Percentiles rank a stretch among this genome's conserved stretches.
phyloP scores from a whole-genome alignment of 2,113 vertebrate species.

The Grantiella picta region DNA sequence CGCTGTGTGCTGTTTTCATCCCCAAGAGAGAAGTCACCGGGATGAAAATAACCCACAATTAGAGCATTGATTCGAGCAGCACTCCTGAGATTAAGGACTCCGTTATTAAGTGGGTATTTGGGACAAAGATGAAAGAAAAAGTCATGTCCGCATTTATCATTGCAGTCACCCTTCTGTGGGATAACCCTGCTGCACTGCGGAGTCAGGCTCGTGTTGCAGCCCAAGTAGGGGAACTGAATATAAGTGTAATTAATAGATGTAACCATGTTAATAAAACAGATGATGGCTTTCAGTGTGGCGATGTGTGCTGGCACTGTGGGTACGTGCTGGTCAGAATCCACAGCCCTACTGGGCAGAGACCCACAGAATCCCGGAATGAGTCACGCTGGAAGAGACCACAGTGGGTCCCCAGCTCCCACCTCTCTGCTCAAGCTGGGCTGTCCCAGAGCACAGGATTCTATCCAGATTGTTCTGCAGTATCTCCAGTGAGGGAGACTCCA shows the following conservation, averaged over 20 bases:
- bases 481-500: too few relatives aligned
- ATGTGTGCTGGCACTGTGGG: accelerated
- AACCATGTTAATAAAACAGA: neutral
- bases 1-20: accelerated
- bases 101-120: neutral
- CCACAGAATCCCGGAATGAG: neutral
- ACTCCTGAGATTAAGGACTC: neutral
- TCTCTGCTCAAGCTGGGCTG: neutral
- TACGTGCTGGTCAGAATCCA: accelerated
- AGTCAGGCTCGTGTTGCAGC: too few relatives aligned
- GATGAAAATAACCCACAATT: slow-evolving; percentile 17
- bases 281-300: accelerated
- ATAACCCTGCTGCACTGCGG: accelerated
- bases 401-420: neutral
- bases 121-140: neutral
- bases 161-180: neutral
- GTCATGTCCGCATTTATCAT: neutral
- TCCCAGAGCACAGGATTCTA: neutral
- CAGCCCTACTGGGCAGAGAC: accelerated
- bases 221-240: accelerated
- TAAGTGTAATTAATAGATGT: neutral
- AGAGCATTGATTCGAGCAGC: neutral
- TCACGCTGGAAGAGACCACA: neutral
- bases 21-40: neutral
- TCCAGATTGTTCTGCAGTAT: neutral